Evolutionary conservation across 2,797 vertebrate species (phyloP).

Genomic region (Leucoraja ocellata): DNA sequence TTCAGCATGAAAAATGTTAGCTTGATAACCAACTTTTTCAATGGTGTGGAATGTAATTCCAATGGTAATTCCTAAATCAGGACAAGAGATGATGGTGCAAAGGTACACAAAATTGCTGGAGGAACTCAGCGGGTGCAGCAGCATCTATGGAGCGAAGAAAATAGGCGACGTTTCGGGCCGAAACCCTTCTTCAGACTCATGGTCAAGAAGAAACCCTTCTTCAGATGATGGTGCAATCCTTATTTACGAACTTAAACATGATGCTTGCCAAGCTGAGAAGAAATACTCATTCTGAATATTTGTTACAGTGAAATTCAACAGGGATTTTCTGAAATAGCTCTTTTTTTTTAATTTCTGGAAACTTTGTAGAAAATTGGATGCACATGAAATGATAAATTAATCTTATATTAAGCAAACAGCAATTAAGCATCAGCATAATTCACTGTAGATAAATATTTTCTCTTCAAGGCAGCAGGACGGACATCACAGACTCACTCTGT

Average conservation of each 20-base stretch:
- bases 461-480: background rate
- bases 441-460: background rate
- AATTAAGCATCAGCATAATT: background rate
- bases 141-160: no score
- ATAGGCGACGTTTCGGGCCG: no score
- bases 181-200: no score
- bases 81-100: background rate
- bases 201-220: no score
- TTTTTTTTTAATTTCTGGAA: background rate
- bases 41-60: background rate
- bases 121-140: no score
- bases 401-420: background rate
- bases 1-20: background rate
- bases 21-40: background rate
- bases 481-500: background rate
- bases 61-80: background rate
- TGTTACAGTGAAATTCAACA: background rate
- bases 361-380: background rate
- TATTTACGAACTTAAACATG: background rate
- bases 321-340: background rate
- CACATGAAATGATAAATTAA: background rate
- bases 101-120: no score
- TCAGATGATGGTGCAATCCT: background rate
- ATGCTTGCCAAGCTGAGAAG: background rate
- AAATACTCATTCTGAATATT: background rate